phyloP scores from a whole-genome alignment of 2,888 invertebrate genomes.

The Tanypteryx hageni region DNA sequence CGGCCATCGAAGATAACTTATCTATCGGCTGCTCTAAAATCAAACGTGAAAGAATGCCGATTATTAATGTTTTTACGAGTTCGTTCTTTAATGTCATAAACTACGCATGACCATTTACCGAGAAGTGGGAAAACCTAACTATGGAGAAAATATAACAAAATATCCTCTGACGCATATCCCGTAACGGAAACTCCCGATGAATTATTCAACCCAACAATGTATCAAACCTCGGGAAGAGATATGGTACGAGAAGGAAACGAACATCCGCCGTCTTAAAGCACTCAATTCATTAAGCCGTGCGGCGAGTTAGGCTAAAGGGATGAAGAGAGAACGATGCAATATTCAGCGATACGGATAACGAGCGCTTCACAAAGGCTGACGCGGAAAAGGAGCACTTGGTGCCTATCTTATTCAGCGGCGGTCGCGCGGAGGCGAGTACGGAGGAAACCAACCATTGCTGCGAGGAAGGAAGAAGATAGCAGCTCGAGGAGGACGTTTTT shows the following conservation, averaged over 20 bases:
- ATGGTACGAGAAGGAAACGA: background rate
- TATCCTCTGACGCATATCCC: too few species aligned
- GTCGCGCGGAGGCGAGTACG: background rate
- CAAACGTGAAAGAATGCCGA: too few species aligned
- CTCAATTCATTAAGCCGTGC: slow-evolving; percentile 15
- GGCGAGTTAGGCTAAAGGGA: background rate
- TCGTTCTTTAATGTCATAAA: too few species aligned
- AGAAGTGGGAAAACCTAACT: too few species aligned
- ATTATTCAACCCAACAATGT: background rate
- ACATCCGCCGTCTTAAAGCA: background rate
- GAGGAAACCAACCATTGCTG: background rate
- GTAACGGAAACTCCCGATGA: background rate
- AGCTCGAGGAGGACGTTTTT: background rate
- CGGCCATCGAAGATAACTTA: too few species aligned
- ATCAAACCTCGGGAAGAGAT: background rate
- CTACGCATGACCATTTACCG: too few species aligned
- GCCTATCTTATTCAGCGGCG: slow-evolving; percentile 21
- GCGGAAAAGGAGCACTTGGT: background rate
- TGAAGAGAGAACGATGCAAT: background rate
- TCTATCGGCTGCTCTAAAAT: too few species aligned
- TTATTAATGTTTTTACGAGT: too few species aligned
- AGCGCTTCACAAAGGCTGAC: background rate
- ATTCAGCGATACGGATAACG: background rate
- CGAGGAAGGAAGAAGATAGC: background rate
- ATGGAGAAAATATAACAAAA: too few species aligned